A percentile compares a stretch with the other conserved stretches of the same genome.
Evolutionary conservation across 2,797 vertebrate species (phyloP).

Genomic region (Falco cherrug): DNA sequence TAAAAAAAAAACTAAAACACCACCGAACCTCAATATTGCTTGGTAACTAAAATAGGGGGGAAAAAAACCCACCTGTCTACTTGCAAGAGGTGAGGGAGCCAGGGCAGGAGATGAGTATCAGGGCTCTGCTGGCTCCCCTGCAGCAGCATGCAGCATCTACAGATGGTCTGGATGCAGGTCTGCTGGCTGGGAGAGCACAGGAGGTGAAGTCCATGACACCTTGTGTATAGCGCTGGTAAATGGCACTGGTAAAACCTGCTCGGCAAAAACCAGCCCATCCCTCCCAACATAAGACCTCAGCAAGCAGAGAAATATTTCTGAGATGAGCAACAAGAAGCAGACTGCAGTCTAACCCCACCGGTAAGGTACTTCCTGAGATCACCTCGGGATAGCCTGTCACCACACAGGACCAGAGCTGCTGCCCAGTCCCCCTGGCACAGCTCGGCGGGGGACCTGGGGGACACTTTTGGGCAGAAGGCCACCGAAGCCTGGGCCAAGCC

Average conservation of each 20-base stretch:
- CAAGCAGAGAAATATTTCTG: neutral
- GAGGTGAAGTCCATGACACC: neutral
- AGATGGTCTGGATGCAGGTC: no score
- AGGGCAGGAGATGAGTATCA: rapidly evolving
- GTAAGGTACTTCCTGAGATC: neutral
- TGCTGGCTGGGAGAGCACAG: neutral
- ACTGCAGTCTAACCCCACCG: neutral
- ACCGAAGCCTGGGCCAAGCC: rapidly evolving
- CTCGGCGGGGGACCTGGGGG: rapidly evolving
- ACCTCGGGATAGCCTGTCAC: rapidly evolving
- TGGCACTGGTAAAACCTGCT: neutral
- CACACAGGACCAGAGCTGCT: neutral
- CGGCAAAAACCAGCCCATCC: neutral
- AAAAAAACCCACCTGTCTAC: no score
- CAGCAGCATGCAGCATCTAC: no score
- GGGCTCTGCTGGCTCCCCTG: neutral
- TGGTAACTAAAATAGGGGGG: neutral
- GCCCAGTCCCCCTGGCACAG: neutral
- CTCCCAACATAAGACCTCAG: neutral
- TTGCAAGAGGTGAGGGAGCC: neutral
- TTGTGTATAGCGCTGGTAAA: rapidly evolving
- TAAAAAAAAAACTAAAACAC: neutral
- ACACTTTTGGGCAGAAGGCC: neutral
- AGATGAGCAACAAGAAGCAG: rapidly evolving
- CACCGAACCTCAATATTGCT: neutral